Percentiles rank a stretch among this genome's conserved stretches.
These are phyloP conservation scores for Micrasema minimum DNA, from an alignment of 1,140 invertebrate genomes.

Conservation along the genomic window DNA sequence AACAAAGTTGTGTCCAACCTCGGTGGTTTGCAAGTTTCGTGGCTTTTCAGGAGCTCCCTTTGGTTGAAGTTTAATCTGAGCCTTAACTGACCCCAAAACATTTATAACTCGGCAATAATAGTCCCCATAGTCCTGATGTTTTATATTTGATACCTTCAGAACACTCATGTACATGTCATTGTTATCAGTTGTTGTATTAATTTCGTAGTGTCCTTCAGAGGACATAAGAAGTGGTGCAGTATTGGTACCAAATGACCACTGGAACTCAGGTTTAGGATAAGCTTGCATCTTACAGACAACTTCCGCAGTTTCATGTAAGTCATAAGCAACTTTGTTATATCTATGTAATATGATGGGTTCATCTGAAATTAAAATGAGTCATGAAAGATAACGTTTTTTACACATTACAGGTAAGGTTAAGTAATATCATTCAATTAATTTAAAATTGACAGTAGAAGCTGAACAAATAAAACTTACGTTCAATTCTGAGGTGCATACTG, in stretches of 20 bases:
- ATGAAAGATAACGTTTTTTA: not conserved
- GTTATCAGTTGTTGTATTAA: slow-evolving; percentile 80
- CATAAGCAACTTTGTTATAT: slow-evolving; percentile 90
- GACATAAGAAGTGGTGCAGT: slow-evolving; percentile 76
- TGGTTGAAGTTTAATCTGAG: slow-evolving; percentile 82
- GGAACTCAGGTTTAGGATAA: slow-evolving; percentile 91
- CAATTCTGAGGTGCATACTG: slow-evolving; percentile 88
- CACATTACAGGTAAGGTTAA: not conserved
- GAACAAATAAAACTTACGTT: slow-evolving; percentile 73
- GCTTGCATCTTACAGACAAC: slow-evolving; percentile 90
- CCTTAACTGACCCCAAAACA: slow-evolving; percentile 77
- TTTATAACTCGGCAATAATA: slow-evolving; percentile 89
- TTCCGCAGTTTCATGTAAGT: slow-evolving; percentile 83
- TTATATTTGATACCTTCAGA: slow-evolving; percentile 79
- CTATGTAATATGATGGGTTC: slow-evolving; percentile 86
- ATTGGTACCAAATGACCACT: slow-evolving; percentile 86
- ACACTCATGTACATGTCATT: slow-evolving; percentile 89
- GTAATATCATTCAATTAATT: slow-evolving; percentile 24
- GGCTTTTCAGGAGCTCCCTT: slow-evolving; percentile 89
- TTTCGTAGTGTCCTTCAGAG: slow-evolving; percentile 87
- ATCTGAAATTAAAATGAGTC: slow-evolving; percentile 68
- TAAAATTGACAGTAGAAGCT: slow-evolving; percentile 4
- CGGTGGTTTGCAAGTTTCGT: slow-evolving; percentile 73
- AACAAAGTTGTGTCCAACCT: slow-evolving; percentile 80
- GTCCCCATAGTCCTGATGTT: slow-evolving; percentile 86